Percentiles rank a stretch among this genome's conserved stretches.
Conservation (phyloP, 2,888 invertebrate species). For the Tenodera sinensis region DNA sequence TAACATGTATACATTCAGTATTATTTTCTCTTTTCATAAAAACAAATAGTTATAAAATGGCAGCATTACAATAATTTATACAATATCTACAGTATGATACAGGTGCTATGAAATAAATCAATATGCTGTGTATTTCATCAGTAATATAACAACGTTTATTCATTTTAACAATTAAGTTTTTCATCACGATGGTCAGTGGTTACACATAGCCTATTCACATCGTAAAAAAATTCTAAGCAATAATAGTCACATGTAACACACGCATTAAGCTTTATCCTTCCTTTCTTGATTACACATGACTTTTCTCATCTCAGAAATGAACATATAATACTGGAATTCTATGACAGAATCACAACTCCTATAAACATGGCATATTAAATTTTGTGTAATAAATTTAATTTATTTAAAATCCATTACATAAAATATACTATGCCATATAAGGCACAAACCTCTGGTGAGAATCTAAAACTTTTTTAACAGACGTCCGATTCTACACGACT, state of each 20-base stretch:
- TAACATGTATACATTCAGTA: not conserved
- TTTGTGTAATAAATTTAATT: not conserved
- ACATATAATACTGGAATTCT: not conserved
- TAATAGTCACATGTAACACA: not conserved
- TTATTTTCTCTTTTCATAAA: not conserved
- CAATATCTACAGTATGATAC: not conserved
- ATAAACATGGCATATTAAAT: not conserved
- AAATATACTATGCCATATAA: not conserved
- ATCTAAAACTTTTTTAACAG: not conserved
- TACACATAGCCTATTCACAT: not conserved
- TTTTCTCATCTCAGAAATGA: not conserved
- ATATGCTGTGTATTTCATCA: not conserved
- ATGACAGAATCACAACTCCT: not conserved
- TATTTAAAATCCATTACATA: not conserved
- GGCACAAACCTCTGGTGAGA: not conserved
- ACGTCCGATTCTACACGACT: not conserved
- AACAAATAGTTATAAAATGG: not conserved
- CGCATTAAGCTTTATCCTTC: not conserved
- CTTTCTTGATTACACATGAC: not conserved
- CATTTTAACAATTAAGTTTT: not conserved
- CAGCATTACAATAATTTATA: not conserved
- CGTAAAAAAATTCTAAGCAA: not conserved
- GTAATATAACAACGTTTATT: not conserved
- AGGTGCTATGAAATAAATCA: not conserved
- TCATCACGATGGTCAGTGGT: not conserved